Evolutionary conservation across 2,888 invertebrate genomes (phyloP).

Genomic region (Cryptocephalus moraei): DNA sequence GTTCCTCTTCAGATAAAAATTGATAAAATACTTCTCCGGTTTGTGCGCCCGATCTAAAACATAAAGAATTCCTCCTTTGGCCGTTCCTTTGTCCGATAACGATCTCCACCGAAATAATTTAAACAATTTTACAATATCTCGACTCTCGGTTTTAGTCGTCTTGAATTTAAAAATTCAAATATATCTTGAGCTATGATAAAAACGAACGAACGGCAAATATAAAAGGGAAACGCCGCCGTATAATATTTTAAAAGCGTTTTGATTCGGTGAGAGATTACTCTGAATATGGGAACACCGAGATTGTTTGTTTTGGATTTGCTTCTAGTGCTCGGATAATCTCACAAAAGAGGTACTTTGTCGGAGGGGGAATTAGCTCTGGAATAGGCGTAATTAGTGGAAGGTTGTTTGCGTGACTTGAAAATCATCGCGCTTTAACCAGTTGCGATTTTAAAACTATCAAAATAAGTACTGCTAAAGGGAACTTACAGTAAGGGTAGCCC

Average conservation of each 20-base stretch:
- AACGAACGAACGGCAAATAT: constrained; percentile 16
- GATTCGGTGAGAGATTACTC: constrained; percentile 20
- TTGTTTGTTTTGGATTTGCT: neutral
- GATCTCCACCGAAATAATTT: constrained; percentile 19
- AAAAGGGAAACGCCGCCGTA: constrained; percentile 18
- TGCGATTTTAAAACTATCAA: too few species aligned
- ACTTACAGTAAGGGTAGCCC: too few species aligned
- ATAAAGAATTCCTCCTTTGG: constrained; percentile 18
- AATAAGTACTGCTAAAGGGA: too few species aligned
- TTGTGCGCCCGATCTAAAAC: constrained; percentile 4
- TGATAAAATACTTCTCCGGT: constrained; percentile 5
- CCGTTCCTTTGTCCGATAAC: constrained; percentile 19
- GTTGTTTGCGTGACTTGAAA: neutral
- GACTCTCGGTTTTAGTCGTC: constrained; percentile 17
- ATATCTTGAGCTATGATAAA: constrained; percentile 17
- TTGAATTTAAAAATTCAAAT: constrained; percentile 23
- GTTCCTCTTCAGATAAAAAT: neutral
- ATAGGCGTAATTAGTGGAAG: neutral
- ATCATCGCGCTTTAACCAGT: too few species aligned
- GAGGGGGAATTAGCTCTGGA: neutral
- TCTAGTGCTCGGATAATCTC: neutral
- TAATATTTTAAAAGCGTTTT: constrained; percentile 22
- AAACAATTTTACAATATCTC: constrained; percentile 24
- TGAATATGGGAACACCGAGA: constrained; percentile 16
- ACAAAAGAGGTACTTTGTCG: neutral